phyloP scores from a whole-genome alignment of 1,140 invertebrate species.

The Cyphomyrmex costatus region DNA sequence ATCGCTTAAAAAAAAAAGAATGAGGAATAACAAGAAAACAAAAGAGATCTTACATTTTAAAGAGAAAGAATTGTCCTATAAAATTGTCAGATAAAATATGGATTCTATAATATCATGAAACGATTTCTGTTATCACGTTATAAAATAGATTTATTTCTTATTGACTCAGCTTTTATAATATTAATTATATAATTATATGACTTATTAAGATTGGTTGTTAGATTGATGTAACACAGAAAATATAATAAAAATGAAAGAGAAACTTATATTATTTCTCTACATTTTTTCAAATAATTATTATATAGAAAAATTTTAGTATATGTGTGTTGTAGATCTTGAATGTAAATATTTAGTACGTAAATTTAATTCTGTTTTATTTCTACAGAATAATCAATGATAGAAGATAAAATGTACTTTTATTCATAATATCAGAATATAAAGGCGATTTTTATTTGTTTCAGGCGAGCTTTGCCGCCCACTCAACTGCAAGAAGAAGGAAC shows the following conservation, averaged over 20 bases:
- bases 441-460: constrained; percentile 84
- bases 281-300: neutral
- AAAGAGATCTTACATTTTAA: neutral
- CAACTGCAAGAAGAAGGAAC: constrained; percentile 95
- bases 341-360: neutral
- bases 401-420: constrained; percentile 10
- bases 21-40: neutral
- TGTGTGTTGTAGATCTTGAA: neutral
- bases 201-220: neutral
- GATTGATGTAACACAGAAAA: neutral
- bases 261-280: neutral
- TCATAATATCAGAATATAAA: neutral
- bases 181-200: neutral
- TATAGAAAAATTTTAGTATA: neutral
- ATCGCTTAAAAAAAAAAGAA: neutral
- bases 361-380: neutral
- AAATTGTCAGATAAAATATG: neutral
- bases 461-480: constrained; percentile 94
- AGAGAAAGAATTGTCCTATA: neutral
- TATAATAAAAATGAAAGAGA: neutral
- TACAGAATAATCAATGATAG: neutral
- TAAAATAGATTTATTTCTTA: neutral
- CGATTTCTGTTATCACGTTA: neutral
- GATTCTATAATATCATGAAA: constrained; percentile 16
- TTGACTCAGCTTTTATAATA: neutral